Percentiles rank a stretch among this genome's conserved stretches.
Evolutionary conservation across 2,888 invertebrate species (phyloP).

Genomic region (Byasa hedistus): DNA sequence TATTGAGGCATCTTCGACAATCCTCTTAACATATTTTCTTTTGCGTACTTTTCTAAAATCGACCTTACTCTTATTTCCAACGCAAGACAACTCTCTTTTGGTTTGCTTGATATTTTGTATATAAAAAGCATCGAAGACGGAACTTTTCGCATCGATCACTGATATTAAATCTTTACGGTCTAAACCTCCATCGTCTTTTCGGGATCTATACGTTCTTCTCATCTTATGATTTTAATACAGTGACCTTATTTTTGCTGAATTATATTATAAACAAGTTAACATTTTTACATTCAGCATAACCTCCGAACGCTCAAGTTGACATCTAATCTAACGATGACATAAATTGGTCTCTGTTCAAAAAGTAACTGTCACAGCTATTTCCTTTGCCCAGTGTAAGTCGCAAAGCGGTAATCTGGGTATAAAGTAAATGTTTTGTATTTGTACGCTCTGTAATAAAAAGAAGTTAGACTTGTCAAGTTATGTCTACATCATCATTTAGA

Average conservation of each 20-base stretch:
- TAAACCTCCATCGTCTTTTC: constrained; percentile 56
- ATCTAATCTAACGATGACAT: too few relatives aligned
- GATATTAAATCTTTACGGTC: constrained; percentile 58
- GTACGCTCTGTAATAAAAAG: too few relatives aligned
- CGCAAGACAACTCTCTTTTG: constrained; percentile 62
- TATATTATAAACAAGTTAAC: not conserved
- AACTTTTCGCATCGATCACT: constrained; percentile 58
- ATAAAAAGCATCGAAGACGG: constrained; percentile 68
- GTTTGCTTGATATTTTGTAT: constrained; percentile 73
- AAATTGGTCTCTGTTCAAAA: too few relatives aligned
- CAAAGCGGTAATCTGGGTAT: too few relatives aligned
- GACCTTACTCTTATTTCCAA: constrained; percentile 46
- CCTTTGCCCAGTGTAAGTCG: too few relatives aligned
- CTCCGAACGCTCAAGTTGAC: not conserved
- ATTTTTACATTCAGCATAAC: not conserved
- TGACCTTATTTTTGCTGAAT: too few relatives aligned
- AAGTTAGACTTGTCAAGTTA: too few relatives aligned
- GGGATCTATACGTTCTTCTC: constrained; percentile 66
- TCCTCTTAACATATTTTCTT: constrained; percentile 66
- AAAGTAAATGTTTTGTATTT: too few relatives aligned
- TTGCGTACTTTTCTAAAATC: constrained; percentile 62
- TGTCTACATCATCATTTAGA: too few relatives aligned
- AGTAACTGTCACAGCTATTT: too few relatives aligned
- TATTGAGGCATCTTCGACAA: constrained; percentile 54
- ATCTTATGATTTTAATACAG: too few relatives aligned